A percentile compares a stretch with the other conserved stretches of the same genome.
Conservation (phyloP, 2,113 vertebrate genomes). For the Psilopogon haemacephalus region DNA sequence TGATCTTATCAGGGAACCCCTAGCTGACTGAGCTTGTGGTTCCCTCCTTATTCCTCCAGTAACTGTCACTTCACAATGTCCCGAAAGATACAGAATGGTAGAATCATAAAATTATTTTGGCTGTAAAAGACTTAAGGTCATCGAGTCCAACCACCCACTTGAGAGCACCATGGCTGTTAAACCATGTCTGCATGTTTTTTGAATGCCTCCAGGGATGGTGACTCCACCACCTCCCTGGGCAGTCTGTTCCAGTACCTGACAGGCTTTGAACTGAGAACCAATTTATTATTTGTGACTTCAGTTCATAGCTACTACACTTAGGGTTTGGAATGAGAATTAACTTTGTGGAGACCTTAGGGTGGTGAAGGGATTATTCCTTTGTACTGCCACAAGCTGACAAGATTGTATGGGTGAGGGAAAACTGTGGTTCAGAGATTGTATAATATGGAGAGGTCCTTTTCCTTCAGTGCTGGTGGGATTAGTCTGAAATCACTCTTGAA, state of each 20-base stretch:
- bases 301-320: background rate
- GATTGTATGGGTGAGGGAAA: background rate
- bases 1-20: background rate
- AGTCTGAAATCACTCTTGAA: background rate
- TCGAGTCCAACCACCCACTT: too few relatives aligned
- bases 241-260: too few relatives aligned
- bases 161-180: too few relatives aligned
- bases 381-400: fast-evolving
- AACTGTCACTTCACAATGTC: background rate
- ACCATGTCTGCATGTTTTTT: too few relatives aligned
- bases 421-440: background rate
- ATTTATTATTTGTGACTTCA: background rate
- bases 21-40: background rate
- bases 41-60: background rate
- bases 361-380: background rate
- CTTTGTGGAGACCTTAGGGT: background rate
- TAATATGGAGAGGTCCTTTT: background rate
- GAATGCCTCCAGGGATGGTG: too few relatives aligned
- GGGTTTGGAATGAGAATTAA: background rate
- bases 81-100: background rate
- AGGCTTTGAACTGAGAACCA: background rate
- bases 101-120: too few relatives aligned
- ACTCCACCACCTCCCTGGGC: too few relatives aligned
- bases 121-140: too few relatives aligned
- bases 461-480: background rate